phyloP scores from a whole-genome alignment of 1,140 invertebrate species.

The Euura saliciscinereae region DNA sequence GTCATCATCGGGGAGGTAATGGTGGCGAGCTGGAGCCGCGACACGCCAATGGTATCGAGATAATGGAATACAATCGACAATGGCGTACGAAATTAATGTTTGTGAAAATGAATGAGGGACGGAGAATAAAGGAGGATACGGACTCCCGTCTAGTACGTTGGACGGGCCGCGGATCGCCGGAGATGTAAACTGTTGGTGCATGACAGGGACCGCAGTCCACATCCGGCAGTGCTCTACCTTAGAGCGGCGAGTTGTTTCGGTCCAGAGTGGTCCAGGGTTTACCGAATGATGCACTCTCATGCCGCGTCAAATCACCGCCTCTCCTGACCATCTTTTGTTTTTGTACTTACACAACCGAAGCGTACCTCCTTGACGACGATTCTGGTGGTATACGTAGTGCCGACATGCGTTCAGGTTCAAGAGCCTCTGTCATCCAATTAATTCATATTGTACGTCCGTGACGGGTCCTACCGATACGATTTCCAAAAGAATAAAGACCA shows the following conservation, averaged over 20 bases:
- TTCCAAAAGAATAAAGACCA: not conserved
- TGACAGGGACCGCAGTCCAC: slow-evolving; percentile 59
- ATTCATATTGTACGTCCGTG: not conserved
- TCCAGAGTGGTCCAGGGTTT: not conserved
- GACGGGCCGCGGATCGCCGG: slow-evolving; percentile 8
- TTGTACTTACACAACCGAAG: not conserved
- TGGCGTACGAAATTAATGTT: too few species aligned
- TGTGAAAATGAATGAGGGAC: too few species aligned
- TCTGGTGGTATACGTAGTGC: not conserved
- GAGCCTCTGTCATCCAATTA: not conserved
- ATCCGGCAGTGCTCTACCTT: slow-evolving; percentile 45
- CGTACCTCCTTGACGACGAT: not conserved
- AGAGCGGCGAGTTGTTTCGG: not conserved
- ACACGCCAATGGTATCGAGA: too few species aligned
- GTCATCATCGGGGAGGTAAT: not conserved
- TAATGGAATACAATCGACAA: too few species aligned
- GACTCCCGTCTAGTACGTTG: not conserved
- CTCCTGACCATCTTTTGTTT: slow-evolving; percentile 1
- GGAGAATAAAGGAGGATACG: too few species aligned
- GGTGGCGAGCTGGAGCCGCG: too few species aligned
- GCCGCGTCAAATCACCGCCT: slow-evolving; percentile 1
- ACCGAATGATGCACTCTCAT: slow-evolving; percentile 4
- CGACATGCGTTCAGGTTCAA: not conserved
- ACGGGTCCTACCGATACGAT: too few species aligned
- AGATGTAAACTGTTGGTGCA: slow-evolving; percentile 49